Conservation (phyloP, 1,140 invertebrate species). For the Capitella teleta region DNA sequence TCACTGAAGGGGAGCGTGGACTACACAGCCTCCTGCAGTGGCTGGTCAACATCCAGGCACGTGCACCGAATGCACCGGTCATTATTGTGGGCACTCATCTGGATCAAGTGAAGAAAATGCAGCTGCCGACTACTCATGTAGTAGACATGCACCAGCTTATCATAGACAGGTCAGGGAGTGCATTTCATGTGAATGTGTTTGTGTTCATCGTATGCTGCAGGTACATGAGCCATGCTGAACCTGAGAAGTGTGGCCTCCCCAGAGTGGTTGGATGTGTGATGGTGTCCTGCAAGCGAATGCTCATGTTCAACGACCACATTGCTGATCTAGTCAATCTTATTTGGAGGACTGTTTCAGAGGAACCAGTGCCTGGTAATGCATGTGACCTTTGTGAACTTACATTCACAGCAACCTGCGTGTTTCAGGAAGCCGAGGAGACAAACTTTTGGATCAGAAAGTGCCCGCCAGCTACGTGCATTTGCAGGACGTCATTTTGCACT, state of each 20-base stretch:
- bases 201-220: too few relatives aligned
- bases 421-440: neutral
- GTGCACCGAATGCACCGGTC: constrained; percentile 30
- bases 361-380: constrained; percentile 55
- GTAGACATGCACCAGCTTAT: constrained; percentile 81
- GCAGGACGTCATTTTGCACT: constrained; percentile 75
- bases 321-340: constrained; percentile 81
- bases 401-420: neutral
- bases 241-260: constrained; percentile 89
- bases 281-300: constrained; percentile 72
- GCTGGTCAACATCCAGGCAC: too few relatives aligned
- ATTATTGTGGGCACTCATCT: constrained; percentile 40
- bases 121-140: constrained; percentile 57
- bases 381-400: neutral
- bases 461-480: constrained; percentile 89
- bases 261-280: constrained; percentile 86
- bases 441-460: constrained; percentile 78
- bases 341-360: constrained; percentile 84
- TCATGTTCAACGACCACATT: constrained; percentile 57
- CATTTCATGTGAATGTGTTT: too few relatives aligned
- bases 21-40: too few relatives aligned
- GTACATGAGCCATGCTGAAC: constrained; percentile 51
- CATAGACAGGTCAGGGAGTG: too few relatives aligned
- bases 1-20: too few relatives aligned
- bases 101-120: constrained; percentile 67